Conservation (phyloP, 2,888 invertebrate species). For the Machimus atricapillus region DNA sequence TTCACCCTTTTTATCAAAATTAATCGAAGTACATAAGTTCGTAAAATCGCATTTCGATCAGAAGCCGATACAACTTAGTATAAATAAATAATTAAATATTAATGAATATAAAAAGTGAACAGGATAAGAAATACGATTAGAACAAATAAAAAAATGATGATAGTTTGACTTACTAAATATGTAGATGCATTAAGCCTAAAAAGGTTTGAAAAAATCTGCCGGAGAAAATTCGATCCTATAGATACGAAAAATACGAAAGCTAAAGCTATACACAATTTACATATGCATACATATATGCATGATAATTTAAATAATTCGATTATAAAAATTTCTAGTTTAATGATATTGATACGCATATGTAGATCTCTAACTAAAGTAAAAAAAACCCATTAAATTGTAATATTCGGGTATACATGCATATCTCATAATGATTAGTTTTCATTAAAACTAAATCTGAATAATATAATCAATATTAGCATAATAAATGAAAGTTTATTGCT, state of each 20-base stretch:
- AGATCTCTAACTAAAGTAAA: not conserved
- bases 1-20: too few relatives aligned
- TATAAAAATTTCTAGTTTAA: not conserved
- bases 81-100: too few relatives aligned
- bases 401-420: not conserved
- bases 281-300: not conserved
- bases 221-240: not conserved
- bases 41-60: too few relatives aligned
- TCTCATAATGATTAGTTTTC: not conserved
- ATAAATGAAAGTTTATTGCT: not conserved
- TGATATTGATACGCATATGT: not conserved
- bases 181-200: too few relatives aligned
- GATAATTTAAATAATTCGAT: not conserved
- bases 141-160: too few relatives aligned
- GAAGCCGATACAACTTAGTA: too few relatives aligned
- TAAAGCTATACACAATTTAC: too few relatives aligned
- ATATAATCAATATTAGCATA: not conserved
- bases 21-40: too few relatives aligned
- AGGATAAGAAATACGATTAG: too few relatives aligned
- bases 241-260: not conserved
- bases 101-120: too few relatives aligned
- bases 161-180: too few relatives aligned
- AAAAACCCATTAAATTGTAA: not conserved
- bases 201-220: too few relatives aligned
- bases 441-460: not conserved